Percentiles rank a stretch among this genome's conserved stretches.
These are phyloP conservation scores for Antennarius maculatus DNA, from an alignment of 2,797 vertebrate species.

Conservation along the genomic window DNA sequence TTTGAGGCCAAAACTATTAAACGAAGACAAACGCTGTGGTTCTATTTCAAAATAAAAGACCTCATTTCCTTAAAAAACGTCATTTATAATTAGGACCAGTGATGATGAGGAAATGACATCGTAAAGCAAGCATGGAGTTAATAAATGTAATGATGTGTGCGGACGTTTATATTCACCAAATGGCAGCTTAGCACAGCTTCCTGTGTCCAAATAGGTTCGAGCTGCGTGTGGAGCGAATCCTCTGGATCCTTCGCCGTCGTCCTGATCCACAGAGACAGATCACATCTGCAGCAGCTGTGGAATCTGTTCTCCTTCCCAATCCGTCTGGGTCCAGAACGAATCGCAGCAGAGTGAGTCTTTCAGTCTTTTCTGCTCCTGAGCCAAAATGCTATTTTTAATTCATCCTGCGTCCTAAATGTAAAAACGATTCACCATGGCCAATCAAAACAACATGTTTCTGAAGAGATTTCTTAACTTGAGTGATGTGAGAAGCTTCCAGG, in stretches of 20 bases:
- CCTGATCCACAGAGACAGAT: background rate
- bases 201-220: background rate
- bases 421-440: background rate
- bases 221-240: background rate
- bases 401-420: background rate
- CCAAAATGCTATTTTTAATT: background rate
- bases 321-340: slow-evolving; percentile 1
- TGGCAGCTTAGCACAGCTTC: background rate
- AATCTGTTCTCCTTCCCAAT: slow-evolving; percentile 4
- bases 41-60: background rate
- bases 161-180: slow-evolving; percentile 2
- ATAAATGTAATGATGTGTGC: background rate
- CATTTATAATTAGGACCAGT: background rate
- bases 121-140: background rate
- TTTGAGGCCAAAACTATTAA: background rate
- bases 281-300: slow-evolving; percentile 23
- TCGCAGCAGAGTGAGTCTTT: background rate
- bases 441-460: background rate
- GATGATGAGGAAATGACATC: background rate
- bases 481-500: background rate
- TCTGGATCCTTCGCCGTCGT: background rate
- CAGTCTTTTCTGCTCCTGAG: background rate
- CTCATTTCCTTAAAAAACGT: background rate
- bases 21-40: background rate
- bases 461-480: background rate